phyloP scores from a whole-genome alignment of 1,140 invertebrate genomes.

The Condylostylus longicornis region DNA sequence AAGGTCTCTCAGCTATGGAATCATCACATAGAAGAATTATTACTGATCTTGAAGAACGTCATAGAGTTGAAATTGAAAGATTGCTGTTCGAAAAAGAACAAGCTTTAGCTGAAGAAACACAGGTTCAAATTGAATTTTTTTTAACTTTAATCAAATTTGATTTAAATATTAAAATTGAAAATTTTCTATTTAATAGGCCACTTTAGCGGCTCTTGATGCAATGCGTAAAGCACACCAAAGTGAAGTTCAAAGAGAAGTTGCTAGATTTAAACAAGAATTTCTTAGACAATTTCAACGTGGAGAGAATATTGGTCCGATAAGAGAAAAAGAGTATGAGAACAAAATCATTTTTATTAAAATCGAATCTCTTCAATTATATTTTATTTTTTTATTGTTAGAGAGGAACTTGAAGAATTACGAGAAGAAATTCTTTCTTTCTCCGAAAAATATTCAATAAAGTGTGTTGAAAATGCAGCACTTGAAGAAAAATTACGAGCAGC shows the following conservation, averaged over 20 bases:
- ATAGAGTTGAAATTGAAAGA: conserved; percentile 47
- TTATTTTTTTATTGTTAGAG: conserved; percentile 35
- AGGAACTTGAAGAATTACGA: conserved; percentile 70
- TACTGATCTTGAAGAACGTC: conserved; percentile 69
- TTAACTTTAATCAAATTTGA: background rate
- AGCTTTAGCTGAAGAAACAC: conserved; percentile 75
- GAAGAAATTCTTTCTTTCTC: conserved; percentile 74
- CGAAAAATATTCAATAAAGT: conserved; percentile 81
- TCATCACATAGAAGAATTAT: conserved; percentile 73
- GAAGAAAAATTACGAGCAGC: conserved; percentile 66
- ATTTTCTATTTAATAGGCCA: conserved; percentile 33
- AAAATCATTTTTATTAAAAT: background rate
- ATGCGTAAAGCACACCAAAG: conserved; percentile 86
- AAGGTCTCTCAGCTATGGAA: conserved; percentile 73
- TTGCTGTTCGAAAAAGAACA: conserved; percentile 64
- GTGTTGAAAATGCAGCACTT: conserved; percentile 71
- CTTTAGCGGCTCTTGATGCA: conserved; percentile 68
- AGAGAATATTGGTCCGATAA: conserved; percentile 32
- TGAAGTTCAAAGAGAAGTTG: conserved; percentile 74
- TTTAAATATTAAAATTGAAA: conserved; percentile 1
- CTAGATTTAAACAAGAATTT: conserved; percentile 75
- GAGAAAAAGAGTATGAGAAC: conserved; percentile 25
- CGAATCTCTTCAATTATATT: background rate
- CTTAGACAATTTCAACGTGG: conserved; percentile 48
- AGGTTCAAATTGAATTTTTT: conserved; percentile 25